Evolutionary conservation across 2,888 invertebrate species (phyloP).

Genomic region (Drosophila gaucha): DNA sequence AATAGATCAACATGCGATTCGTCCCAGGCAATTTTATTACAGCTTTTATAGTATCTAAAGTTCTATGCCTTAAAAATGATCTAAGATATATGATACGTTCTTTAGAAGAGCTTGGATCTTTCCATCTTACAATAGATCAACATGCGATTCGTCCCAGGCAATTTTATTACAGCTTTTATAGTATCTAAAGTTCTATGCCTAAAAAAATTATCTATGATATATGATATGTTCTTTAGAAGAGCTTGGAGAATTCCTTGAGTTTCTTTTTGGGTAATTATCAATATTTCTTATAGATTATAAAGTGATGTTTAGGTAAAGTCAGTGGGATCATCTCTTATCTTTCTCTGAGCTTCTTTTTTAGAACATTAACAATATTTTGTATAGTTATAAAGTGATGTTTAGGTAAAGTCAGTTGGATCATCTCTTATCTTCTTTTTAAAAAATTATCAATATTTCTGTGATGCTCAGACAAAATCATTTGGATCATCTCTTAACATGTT

Average conservation of each 20-base stretch:
- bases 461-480: too few relatives aligned
- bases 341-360: not conserved
- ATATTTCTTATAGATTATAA: too few relatives aligned
- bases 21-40: not conserved
- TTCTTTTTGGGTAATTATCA: too few relatives aligned
- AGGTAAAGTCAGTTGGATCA: too few relatives aligned
- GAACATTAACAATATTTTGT: not conserved
- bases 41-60: not conserved
- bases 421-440: too few relatives aligned
- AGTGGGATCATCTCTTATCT: too few relatives aligned
- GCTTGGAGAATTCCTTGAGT: too few relatives aligned
- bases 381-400: too few relatives aligned
- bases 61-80: not conserved
- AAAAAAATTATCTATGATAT: not conserved
- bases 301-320: too few relatives aligned
- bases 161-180: not conserved
- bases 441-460: too few relatives aligned
- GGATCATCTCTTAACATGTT: too few relatives aligned
- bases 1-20: conserved; percentile 23
- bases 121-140: conserved; percentile 26
- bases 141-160: conserved; percentile 9
- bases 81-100: not conserved
- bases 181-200: not conserved
- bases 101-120: not conserved
- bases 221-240: not conserved